These are phyloP conservation scores for Paratrypauchen microcephalus DNA, from an alignment of 2,797 vertebrate species.

Conservation along the genomic window DNA sequence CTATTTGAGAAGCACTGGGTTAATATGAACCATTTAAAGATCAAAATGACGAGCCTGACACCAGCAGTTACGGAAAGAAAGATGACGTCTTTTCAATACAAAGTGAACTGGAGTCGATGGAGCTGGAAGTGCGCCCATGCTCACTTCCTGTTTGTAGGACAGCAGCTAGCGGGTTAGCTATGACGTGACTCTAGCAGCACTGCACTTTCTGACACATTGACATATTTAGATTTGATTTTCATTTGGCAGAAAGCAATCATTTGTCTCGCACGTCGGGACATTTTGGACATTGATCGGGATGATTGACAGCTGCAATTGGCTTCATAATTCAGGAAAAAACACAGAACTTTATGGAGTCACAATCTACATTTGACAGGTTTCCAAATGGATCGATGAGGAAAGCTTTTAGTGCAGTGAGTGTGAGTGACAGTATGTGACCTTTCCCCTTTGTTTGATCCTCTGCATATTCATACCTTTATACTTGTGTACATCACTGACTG, in stretches of 20 bases:
- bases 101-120: too few species aligned
- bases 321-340: constrained; percentile 14
- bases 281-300: background rate
- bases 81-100: too few species aligned
- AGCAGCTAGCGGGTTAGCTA: too few species aligned
- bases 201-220: background rate
- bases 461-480: background rate
- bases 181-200: background rate
- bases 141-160: background rate
- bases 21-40: too few species aligned
- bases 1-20: too few species aligned
- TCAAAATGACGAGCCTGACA: too few species aligned
- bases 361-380: background rate
- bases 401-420: background rate
- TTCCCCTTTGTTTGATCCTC: background rate
- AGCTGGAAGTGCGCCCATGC: too few species aligned
- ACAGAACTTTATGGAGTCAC: background rate
- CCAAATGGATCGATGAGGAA: background rate
- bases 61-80: too few species aligned
- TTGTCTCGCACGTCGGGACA: background rate
- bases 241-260: background rate
- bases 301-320: background rate
- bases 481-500: too few species aligned
- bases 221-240: background rate
- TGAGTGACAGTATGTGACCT: background rate